A percentile compares a stretch with the other conserved stretches of the same genome.
These are phyloP conservation scores for Ceratosolen solmsi DNA, from an alignment of 1,140 invertebrate genomes.

Conservation along the genomic window DNA sequence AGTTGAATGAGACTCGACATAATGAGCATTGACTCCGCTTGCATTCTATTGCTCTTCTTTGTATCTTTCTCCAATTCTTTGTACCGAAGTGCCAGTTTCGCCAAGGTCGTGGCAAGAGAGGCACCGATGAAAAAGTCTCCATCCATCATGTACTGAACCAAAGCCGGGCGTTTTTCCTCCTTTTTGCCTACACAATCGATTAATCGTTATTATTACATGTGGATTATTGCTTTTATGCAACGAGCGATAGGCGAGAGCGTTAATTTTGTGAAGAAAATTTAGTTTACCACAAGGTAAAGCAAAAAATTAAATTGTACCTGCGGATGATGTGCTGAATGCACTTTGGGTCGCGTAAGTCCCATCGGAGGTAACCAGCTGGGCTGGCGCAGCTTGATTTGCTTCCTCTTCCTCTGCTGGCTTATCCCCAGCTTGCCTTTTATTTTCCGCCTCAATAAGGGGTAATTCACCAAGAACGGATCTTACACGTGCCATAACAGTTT, in stretches of 20 bases:
- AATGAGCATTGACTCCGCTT: constrained; percentile 90
- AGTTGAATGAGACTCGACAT: constrained; percentile 90
- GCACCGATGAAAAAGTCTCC: constrained; percentile 98
- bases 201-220: no score
- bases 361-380: constrained; percentile 93
- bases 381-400: constrained; percentile 64
- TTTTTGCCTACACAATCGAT: constrained; percentile 73
- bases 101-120: constrained; percentile 90
- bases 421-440: constrained; percentile 81
- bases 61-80: constrained; percentile 75
- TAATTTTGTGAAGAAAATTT: background rate
- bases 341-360: constrained; percentile 99
- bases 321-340: constrained; percentile 86
- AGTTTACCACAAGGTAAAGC: background rate
- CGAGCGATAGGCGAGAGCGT: no score
- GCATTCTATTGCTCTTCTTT: constrained; percentile 80
- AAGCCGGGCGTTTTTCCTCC: constrained; percentile 82
- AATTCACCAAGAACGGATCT: constrained; percentile 87
- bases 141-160: constrained; percentile 91
- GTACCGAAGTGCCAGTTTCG: constrained; percentile 91
- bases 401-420: constrained; percentile 75
- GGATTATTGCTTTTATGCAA: no score
- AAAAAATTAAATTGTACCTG: constrained; percentile 53
- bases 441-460: constrained; percentile 92
- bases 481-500: constrained; percentile 85